Conservation (phyloP, 2,797 vertebrate genomes). For the Zenarchopterus dispar region DNA sequence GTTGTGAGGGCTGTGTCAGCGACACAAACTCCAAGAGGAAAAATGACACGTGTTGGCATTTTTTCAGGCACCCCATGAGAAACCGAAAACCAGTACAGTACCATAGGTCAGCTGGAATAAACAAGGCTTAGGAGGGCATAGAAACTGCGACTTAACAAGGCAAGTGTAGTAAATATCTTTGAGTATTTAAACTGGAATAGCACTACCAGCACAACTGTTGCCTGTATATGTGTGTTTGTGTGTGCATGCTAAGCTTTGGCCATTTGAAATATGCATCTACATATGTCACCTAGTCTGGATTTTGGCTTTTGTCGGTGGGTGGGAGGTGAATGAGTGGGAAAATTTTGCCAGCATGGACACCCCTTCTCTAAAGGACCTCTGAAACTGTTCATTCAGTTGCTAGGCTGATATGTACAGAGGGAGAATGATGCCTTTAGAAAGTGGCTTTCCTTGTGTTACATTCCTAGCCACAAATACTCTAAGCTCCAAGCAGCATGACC, state of each 20-base stretch:
- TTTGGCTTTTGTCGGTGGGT: slow-evolving; percentile 24
- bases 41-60: slow-evolving; percentile 47
- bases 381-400: slow-evolving; percentile 42
- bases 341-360: slow-evolving; percentile 35
- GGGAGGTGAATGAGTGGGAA: slow-evolving; percentile 18
- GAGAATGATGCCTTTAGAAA: slow-evolving; percentile 43
- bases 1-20: slow-evolving; percentile 19
- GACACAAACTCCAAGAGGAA: slow-evolving; percentile 23
- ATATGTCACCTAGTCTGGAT: slow-evolving; percentile 44
- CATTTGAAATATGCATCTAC: slow-evolving; percentile 38
- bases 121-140: slow-evolving; percentile 54
- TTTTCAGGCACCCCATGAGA: slow-evolving; percentile 47
- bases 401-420: slow-evolving; percentile 30
- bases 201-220: slow-evolving; percentile 42
- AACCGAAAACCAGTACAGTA: slow-evolving; percentile 51
- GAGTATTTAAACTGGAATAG: slow-evolving; percentile 49
- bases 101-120: slow-evolving; percentile 63
- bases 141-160: slow-evolving; percentile 51
- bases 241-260: slow-evolving; percentile 14
- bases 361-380: slow-evolving; percentile 5
- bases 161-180: slow-evolving; percentile 64
- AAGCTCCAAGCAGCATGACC: slow-evolving; percentile 26
- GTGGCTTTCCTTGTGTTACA: slow-evolving; percentile 48
- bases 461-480: slow-evolving; percentile 56
- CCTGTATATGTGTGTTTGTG: slow-evolving; percentile 14